Conservation (phyloP, 2,888 invertebrate genomes). For the Heliothis peltigera region DNA sequence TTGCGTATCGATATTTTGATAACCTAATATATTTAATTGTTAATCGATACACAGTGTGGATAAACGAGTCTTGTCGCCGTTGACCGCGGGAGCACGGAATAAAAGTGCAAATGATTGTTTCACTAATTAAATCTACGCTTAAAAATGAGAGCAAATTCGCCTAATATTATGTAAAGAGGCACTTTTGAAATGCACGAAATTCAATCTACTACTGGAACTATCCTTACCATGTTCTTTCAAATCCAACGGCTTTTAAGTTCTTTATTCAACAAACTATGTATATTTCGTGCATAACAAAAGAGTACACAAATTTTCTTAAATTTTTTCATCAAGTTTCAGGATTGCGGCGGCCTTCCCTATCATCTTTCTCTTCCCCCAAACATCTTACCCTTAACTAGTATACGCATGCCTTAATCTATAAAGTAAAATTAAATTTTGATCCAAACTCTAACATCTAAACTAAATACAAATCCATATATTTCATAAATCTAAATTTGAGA, state of each 20-base stretch:
- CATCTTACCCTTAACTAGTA: conserved; percentile 57
- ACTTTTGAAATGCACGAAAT: conserved; percentile 50
- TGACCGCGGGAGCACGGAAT: conserved; percentile 16
- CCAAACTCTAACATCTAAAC: conserved; percentile 53
- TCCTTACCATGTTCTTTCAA: neutral
- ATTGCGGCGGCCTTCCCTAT: conserved; percentile 64
- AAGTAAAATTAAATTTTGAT: conserved; percentile 59
- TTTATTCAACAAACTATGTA: neutral
- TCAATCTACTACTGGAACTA: neutral
- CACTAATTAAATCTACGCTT: conserved; percentile 56
- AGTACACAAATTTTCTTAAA: conserved; percentile 14
- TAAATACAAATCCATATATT: conserved; percentile 42
- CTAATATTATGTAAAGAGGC: conserved; percentile 49
- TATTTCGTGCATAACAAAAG: conserved; percentile 41
- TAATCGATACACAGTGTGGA: conserved; percentile 17
- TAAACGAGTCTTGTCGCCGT: conserved; percentile 32
- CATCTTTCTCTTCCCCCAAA: conserved; percentile 45
- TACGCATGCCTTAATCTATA: conserved; percentile 58
- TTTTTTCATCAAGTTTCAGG: conserved; percentile 28
- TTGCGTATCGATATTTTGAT: conserved; percentile 33
- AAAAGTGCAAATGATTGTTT: conserved; percentile 35
- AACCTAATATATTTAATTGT: conserved; percentile 22
- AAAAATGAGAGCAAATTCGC: conserved; percentile 60
- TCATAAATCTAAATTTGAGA: conserved; percentile 29
- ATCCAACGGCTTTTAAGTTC: neutral